Conservation (phyloP, 2,113 vertebrate genomes). For the Sterrhoptilus dennistouni region DNA sequence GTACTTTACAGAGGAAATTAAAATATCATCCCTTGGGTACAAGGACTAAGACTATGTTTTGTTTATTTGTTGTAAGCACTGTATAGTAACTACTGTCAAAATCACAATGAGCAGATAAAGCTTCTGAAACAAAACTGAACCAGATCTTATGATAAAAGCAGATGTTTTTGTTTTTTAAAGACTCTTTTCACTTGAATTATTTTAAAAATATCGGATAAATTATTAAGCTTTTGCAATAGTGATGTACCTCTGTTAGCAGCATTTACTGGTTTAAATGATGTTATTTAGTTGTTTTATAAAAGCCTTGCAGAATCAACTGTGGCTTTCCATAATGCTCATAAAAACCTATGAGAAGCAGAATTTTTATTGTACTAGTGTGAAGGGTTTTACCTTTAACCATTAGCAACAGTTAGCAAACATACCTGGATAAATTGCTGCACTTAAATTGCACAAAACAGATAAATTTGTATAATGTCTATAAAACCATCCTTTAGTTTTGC, state of each 20-base stretch:
- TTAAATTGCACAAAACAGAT: background rate
- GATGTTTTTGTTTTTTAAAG: background rate
- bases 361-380: background rate
- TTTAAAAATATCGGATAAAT: background rate
- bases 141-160: background rate
- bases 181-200: background rate
- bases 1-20: background rate
- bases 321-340: background rate
- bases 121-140: background rate
- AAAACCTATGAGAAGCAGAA: background rate
- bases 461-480: background rate
- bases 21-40: background rate
- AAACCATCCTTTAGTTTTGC: background rate
- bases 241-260: background rate
- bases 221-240: background rate
- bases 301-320: background rate
- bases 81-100: background rate
- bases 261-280: background rate
- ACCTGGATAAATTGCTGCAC: background rate
- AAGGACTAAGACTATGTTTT: background rate
- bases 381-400: background rate
- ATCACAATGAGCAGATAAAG: background rate
- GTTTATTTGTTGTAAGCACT: background rate
- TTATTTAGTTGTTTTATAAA: background rate
- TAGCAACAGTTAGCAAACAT: background rate